Percentiles rank a stretch among this genome's conserved stretches.
Evolutionary conservation across 2,797 vertebrate species (phyloP).

Genomic region (Myotis daubentonii): DNA sequence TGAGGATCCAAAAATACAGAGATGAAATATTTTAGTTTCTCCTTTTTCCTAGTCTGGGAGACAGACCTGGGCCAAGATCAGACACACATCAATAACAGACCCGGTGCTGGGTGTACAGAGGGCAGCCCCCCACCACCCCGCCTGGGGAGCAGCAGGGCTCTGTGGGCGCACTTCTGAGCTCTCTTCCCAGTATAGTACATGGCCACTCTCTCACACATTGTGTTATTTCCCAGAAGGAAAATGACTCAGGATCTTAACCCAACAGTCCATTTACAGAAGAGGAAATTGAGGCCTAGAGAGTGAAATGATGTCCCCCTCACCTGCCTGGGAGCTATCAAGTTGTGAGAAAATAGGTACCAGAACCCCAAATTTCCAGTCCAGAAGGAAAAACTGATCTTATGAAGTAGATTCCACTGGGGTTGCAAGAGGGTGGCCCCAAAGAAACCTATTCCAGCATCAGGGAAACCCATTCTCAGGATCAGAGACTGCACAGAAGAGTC

Average conservation of each 20-base stretch:
- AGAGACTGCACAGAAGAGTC: neutral
- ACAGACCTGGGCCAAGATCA: neutral
- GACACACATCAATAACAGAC: neutral
- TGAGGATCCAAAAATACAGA: neutral
- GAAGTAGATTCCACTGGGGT: neutral
- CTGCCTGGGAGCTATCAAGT: neutral
- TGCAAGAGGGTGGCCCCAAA: neutral
- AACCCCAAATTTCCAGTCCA: neutral
- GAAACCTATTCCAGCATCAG: neutral
- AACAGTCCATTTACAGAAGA: neutral
- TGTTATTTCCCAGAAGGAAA: neutral
- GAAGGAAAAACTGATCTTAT: neutral
- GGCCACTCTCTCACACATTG: neutral
- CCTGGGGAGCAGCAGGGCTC: neutral
- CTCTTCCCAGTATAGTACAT: neutral
- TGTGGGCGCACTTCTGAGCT: rapidly evolving
- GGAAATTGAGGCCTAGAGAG: neutral
- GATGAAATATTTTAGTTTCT: neutral
- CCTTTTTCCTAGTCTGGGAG: neutral
- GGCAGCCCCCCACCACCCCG: rapidly evolving
- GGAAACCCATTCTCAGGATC: neutral
- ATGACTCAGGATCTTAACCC: neutral
- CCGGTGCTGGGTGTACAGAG: neutral
- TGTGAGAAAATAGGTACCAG: neutral
- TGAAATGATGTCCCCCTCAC: neutral